Conservation (phyloP, 2,888 invertebrate genomes). For the Sinhomidia bicolor region DNA sequence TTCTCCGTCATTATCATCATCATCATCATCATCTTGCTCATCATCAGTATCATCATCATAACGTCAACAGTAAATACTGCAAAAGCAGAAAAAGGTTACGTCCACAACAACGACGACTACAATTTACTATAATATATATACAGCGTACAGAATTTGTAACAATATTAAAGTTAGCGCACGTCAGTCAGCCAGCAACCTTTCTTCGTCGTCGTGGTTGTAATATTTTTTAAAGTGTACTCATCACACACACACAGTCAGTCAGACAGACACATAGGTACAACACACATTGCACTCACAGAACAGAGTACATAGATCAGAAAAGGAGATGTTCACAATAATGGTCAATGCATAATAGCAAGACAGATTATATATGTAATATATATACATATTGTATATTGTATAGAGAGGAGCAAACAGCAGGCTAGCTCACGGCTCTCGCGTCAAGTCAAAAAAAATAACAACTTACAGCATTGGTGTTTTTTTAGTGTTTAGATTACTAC, state of each 20-base stretch:
- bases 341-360: constrained; percentile 26
- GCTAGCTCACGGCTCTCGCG: constrained; percentile 19
- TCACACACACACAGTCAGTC: background rate
- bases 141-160: background rate
- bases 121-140: background rate
- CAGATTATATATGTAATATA: background rate
- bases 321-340: constrained; percentile 25
- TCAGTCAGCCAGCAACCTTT: constrained; percentile 16
- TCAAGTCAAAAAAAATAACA: constrained; percentile 24
- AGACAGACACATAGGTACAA: background rate
- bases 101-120: background rate
- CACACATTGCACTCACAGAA: background rate
- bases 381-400: constrained; percentile 5
- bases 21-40: background rate
- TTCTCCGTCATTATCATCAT: constrained; percentile 3
- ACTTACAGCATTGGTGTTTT: background rate
- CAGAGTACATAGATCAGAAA: background rate
- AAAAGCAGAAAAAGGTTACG: background rate
- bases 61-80: constrained; percentile 9
- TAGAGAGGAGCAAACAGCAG: constrained; percentile 37
- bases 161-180: constrained; percentile 18
- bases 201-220: background rate
- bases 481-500: background rate
- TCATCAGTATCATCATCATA: background rate
- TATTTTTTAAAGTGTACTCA: background rate